Evolutionary conservation across 2,113 vertebrate species (phyloP).

Genomic region (Ceyx margarethae): DNA sequence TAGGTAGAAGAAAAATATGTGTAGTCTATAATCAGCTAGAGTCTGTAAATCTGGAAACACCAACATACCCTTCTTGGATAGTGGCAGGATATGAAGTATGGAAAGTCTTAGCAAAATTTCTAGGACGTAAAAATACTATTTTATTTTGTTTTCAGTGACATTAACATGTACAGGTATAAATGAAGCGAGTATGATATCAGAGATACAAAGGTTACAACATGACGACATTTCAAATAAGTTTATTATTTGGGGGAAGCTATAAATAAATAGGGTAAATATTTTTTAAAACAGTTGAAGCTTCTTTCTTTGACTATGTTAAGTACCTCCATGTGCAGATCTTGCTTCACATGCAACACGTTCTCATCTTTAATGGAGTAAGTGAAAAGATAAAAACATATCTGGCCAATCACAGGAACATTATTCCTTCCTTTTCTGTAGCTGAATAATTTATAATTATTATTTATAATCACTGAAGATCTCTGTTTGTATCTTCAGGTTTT

Average conservation of each 20-base stretch:
- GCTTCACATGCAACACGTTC: not conserved
- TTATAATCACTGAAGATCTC: not conserved
- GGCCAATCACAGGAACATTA: not conserved
- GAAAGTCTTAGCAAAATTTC: not conserved
- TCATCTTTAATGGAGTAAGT: not conserved
- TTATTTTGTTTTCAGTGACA: not conserved
- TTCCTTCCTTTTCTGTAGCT: not conserved
- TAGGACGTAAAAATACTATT: not conserved
- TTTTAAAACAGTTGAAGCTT: not conserved
- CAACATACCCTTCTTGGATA: not conserved
- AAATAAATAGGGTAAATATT: constrained; percentile 18
- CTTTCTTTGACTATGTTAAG: constrained; percentile 18
- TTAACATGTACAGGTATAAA: not conserved
- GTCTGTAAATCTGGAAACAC: not conserved
- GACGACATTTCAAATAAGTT: not conserved
- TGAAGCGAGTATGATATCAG: not conserved
- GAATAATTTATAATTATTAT: not conserved
- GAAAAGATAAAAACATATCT: not conserved
- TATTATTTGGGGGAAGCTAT: not conserved
- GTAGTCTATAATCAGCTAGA: not conserved
- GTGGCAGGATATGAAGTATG: not conserved
- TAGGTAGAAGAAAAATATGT: not conserved
- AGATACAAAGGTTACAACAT: not conserved
- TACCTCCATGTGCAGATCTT: not conserved
- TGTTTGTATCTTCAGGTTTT: not conserved